A percentile compares a stretch with the other conserved stretches of the same genome.
These are phyloP conservation scores for Musca vetustissima DNA, from an alignment of 1,140 invertebrate genomes.

Conservation along the genomic window DNA sequence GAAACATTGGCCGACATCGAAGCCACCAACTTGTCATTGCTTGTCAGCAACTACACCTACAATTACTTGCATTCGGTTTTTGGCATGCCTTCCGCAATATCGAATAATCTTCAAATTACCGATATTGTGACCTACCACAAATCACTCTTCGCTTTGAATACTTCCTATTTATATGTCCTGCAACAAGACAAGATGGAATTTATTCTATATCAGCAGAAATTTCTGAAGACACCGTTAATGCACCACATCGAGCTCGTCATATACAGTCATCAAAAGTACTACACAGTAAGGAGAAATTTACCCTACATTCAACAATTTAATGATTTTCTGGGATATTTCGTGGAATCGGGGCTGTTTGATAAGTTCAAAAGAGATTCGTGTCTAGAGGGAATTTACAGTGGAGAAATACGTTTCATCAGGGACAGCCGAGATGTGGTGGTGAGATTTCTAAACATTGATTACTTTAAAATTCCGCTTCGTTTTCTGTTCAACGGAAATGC, in stretches of 20 bases:
- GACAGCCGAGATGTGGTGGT: too few relatives aligned
- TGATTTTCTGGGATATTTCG: neutral
- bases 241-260: neutral
- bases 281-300: neutral
- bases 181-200: neutral
- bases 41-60: too few relatives aligned
- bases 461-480: too few relatives aligned
- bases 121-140: too few relatives aligned
- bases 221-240: neutral
- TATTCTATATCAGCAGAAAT: neutral
- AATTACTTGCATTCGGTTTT: too few relatives aligned
- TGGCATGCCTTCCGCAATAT: neutral
- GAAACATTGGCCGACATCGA: neutral
- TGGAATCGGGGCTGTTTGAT: neutral
- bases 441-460: too few relatives aligned
- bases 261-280: neutral
- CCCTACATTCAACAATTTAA: conserved; percentile 11
- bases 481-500: too few relatives aligned
- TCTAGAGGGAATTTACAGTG: neutral
- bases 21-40: neutral
- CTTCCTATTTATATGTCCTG: too few relatives aligned
- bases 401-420: too few relatives aligned
- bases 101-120: too few relatives aligned
- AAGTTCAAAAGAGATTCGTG: neutral
- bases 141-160: too few relatives aligned